These are phyloP conservation scores for Todus mexicanus DNA, from an alignment of 2,797 vertebrate genomes.

Conservation along the genomic window DNA sequence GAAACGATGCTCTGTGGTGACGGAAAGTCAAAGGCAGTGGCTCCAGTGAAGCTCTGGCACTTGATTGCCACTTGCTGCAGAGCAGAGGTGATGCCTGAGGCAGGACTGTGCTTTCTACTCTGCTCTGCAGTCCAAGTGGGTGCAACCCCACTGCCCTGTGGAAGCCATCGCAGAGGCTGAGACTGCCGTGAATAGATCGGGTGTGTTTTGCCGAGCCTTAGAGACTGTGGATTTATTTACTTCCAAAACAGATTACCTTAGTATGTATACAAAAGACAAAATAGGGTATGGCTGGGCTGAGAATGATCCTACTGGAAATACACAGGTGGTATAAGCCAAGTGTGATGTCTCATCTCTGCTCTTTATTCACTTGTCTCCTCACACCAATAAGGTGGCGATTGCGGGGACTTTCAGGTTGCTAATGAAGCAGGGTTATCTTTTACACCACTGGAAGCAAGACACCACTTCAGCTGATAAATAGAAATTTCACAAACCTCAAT, in stretches of 20 bases:
- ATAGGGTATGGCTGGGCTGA: background rate
- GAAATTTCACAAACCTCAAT: background rate
- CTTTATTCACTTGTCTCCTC: background rate
- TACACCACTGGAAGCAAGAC: background rate
- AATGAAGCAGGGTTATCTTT: background rate
- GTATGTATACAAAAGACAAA: background rate
- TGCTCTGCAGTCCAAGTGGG: background rate
- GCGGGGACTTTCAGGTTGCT: background rate
- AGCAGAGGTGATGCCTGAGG: background rate
- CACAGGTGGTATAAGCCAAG: background rate
- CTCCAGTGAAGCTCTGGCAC: rapidly evolving
- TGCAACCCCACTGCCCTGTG: background rate
- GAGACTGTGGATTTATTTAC: background rate
- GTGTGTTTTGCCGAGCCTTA: background rate
- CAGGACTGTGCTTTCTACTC: background rate
- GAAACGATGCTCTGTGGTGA: rapidly evolving
- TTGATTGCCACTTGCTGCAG: rapidly evolving
- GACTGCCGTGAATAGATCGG: background rate
- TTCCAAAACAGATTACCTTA: background rate
- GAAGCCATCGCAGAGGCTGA: background rate
- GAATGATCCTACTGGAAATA: background rate
- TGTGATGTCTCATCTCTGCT: background rate
- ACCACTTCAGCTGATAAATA: background rate
- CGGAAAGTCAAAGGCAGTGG: rapidly evolving
- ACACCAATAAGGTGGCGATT: background rate